Percentiles rank a stretch among this genome's conserved stretches.
Conservation (phyloP, 2,888 invertebrate genomes). For the Hypselothyrea guttata region DNA sequence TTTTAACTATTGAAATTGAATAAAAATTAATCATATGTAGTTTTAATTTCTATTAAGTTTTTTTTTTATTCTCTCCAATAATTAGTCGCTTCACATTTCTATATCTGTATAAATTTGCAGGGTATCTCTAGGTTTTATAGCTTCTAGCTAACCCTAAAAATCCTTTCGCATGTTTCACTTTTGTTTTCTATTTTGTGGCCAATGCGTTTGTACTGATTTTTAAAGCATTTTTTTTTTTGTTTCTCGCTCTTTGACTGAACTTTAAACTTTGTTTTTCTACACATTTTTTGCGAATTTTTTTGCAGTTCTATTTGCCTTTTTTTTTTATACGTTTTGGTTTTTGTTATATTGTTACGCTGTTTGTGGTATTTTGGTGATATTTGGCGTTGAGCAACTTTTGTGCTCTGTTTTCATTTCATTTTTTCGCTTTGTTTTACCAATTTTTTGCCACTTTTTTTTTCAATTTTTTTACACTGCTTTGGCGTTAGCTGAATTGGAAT, state of each 20-base stretch:
- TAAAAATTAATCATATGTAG: too few relatives aligned
- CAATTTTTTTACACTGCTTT: slow-evolving; percentile 24
- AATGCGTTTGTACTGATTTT: slow-evolving; percentile 52
- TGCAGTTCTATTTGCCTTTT: neutral
- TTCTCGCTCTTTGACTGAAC: slow-evolving; percentile 45
- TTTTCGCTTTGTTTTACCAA: slow-evolving; percentile 22
- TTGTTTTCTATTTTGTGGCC: slow-evolving; percentile 40
- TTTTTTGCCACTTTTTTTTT: slow-evolving; percentile 21
- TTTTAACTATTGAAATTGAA: too few relatives aligned
- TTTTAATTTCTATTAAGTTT: too few relatives aligned
- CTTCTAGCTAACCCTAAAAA: neutral
- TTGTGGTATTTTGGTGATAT: slow-evolving; percentile 72
- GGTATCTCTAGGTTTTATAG: neutral
- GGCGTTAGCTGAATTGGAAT: slow-evolving; percentile 65
- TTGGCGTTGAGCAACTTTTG: slow-evolving; percentile 64
- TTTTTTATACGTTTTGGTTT: slow-evolving; percentile 40
- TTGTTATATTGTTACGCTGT: slow-evolving; percentile 63
- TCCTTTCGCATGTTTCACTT: slow-evolving; percentile 9
- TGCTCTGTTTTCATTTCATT: slow-evolving; percentile 33
- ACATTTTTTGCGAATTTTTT: slow-evolving; percentile 19
- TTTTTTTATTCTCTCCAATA: too few relatives aligned
- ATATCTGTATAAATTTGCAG: too few relatives aligned
- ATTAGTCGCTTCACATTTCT: too few relatives aligned
- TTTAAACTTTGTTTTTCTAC: slow-evolving; percentile 42
- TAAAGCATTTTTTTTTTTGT: slow-evolving; percentile 49